These are phyloP conservation scores for Cephalopterus ornatus DNA, from an alignment of 2,113 vertebrate genomes.

Conservation along the genomic window DNA sequence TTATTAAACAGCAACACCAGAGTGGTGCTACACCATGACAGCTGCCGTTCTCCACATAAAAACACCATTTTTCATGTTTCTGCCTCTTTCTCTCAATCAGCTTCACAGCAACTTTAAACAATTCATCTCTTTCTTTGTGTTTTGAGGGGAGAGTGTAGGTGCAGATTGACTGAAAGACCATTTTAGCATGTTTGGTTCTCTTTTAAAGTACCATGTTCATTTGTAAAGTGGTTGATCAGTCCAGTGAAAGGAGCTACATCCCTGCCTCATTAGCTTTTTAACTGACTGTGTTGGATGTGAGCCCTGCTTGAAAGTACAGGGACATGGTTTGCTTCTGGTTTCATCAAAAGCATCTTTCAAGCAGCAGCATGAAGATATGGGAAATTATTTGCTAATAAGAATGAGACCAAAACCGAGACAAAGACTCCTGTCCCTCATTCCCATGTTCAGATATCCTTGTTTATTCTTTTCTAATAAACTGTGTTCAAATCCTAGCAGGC, in stretches of 20 bases:
- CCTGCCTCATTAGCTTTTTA: slow-evolving; percentile 39
- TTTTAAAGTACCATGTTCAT: not conserved
- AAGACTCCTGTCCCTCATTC: not conserved
- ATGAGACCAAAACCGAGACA: not conserved
- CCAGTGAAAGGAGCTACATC: slow-evolving; percentile 14
- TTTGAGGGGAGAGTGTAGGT: not conserved
- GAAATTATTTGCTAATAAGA: not conserved
- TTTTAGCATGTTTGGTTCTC: slow-evolving; percentile 2
- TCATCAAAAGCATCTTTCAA: slow-evolving; percentile 3
- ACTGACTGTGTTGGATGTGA: slow-evolving; percentile 15
- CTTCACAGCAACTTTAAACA: not conserved
- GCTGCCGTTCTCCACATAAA: not conserved
- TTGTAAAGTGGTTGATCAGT: slow-evolving; percentile 14
- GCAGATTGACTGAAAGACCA: not conserved
- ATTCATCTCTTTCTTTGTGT: not conserved
- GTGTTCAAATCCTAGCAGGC: not conserved
- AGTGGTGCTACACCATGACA: not conserved
- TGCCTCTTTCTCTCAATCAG: not conserved
- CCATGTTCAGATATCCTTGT: not conserved
- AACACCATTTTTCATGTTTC: not conserved
- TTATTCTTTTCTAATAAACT: not conserved
- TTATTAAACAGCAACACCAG: not conserved
- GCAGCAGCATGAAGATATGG: not conserved
- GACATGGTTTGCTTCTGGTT: not conserved
- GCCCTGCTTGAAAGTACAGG: not conserved